phyloP scores from a whole-genome alignment of 53 echinoderm and acorn worm genomes.

The Echinarachnius parma region DNA sequence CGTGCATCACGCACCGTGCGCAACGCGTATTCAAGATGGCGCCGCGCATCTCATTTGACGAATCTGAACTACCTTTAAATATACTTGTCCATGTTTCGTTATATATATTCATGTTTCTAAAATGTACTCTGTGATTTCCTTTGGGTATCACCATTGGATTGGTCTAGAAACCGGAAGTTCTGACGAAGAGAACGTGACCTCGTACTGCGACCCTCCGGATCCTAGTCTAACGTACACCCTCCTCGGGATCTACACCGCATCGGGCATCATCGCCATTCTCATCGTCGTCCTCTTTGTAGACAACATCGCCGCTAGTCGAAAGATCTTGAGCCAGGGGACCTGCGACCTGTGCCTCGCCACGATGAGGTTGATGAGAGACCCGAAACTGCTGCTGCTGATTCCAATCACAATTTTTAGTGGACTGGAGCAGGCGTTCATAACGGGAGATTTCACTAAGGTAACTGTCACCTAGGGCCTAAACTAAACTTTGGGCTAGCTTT shows the following conservation, averaged over 20 bases:
- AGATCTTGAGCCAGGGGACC: slow-evolving; percentile 41
- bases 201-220: slow-evolving; percentile 73
- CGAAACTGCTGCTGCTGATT: slow-evolving; percentile 66
- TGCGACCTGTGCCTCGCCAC: slow-evolving; percentile 73
- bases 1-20: too few relatives aligned
- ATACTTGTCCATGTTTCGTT: too few relatives aligned
- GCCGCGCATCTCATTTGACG: too few relatives aligned
- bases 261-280: slow-evolving; percentile 62
- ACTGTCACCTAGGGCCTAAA: too few relatives aligned
- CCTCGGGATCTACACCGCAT: slow-evolving; percentile 65
- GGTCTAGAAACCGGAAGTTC: too few relatives aligned
- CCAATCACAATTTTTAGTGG: slow-evolving; percentile 89
- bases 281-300: slow-evolving; percentile 65
- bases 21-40: too few relatives aligned
- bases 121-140: too few relatives aligned
- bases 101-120: too few relatives aligned
- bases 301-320: slow-evolving; percentile 33
- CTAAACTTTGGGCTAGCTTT: too few relatives aligned
- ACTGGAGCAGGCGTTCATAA: slow-evolving; percentile 85
- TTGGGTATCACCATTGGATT: too few relatives aligned
- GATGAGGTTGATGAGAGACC: slow-evolving; percentile 55
- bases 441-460: slow-evolving; percentile 92
- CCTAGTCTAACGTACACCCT: slow-evolving; percentile 61
- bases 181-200: too few relatives aligned
- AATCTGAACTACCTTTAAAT: too few relatives aligned